phyloP scores from a whole-genome alignment of 1,140 invertebrate species.

The Cardiocondyla obscurior region DNA sequence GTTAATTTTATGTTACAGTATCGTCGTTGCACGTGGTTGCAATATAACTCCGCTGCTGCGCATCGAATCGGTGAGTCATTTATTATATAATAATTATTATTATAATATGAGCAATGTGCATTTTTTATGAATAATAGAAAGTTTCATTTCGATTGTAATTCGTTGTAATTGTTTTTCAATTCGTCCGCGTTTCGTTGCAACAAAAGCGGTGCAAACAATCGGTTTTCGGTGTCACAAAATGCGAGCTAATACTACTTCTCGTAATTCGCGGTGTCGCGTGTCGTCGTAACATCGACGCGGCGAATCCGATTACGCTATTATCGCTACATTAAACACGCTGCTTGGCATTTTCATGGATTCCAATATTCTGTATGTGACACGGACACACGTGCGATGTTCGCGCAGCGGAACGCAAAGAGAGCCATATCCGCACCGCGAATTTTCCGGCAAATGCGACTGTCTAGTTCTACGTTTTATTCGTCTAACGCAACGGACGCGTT shows the following conservation, averaged over 20 bases:
- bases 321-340: constrained; percentile 49
- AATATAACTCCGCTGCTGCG: no score
- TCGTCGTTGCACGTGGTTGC: no score
- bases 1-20: no score
- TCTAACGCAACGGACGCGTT: not conserved
- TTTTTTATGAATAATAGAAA: constrained; percentile 18
- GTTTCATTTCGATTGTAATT: not conserved
- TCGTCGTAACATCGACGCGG: constrained; percentile 40
- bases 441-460: constrained; percentile 30
- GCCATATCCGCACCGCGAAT: not conserved
- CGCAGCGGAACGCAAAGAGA: constrained; percentile 30
- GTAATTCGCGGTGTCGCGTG: constrained; percentile 23
- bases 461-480: constrained; percentile 30
- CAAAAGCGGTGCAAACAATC: constrained; percentile 30
- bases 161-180: not conserved
- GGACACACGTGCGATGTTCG: not conserved
- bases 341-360: constrained; percentile 40
- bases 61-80: no score
- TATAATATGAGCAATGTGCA: not conserved
- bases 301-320: constrained; percentile 49
- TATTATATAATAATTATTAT: constrained; percentile 11
- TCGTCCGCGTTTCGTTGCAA: not conserved
- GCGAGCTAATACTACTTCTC: constrained; percentile 19
- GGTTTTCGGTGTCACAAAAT: constrained; percentile 44
- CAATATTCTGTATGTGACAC: not conserved